Evolutionary conservation across 1,140 invertebrate genomes (phyloP), one percentile per base, ranked within the genome.

Genomic region (Sinella curviseta): DNA sequence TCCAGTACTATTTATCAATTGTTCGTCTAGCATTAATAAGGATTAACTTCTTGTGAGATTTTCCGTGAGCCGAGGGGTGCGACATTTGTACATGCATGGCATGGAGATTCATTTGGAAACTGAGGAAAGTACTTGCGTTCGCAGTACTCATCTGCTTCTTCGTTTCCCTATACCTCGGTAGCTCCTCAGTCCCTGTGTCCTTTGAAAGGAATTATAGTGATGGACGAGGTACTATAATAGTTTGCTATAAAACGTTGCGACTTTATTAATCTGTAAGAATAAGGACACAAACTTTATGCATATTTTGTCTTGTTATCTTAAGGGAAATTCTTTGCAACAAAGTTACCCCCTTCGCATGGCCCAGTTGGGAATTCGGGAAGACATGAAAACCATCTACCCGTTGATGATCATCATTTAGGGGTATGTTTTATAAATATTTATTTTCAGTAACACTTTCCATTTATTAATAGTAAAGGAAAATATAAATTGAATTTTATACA

Each of bases 151-250:
- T 77, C 36, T 80, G 75, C 77, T 77, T 80, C 26, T 33, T 80
- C n/a, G 57, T 80, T 34, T 74, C 79, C 31, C 26, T 80, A 24
- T 80, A 80, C 54, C 76, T 80, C 24, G 79, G 79, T 48, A 77
- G 35, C 30, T 26, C 77, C 2, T 77, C 77, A 20, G n/a, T 77
- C 28, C 36, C 77, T 35, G 12, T 1, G 24, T 77, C 34, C 28
- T 70, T 31, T 24, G 14, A 30, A n/a, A 70, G 14, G 26, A 70
- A 48, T 48, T 20, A 48, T 12, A 8, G 12, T 31, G 65, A 70
- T 70, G 65, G 65, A 30, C 3, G 65, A 70, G 65, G 65, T 70
- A 33, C 12, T 17, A 70, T 33, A 70, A n/a, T 3, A n/a, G n/a
- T n/a, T n/a, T n/a, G n/a, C n/a, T n/a, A n/a, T n/a, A n/a, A 60